Evolutionary conservation across 2,797 vertebrate species (phyloP).

Genomic region (Pseudochirops corinnae): DNA sequence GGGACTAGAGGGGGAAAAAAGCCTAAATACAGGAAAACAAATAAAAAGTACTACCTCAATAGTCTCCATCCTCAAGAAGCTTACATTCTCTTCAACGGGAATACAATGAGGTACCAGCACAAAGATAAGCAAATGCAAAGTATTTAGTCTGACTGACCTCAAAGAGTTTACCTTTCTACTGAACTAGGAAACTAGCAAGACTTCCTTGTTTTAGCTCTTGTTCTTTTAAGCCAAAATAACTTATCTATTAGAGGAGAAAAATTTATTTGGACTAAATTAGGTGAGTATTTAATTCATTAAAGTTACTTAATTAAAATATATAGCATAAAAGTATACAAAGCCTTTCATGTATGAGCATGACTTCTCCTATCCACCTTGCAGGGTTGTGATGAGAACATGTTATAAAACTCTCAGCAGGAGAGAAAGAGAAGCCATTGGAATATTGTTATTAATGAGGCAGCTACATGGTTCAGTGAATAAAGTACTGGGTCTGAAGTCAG

Average conservation of each 20-base stretch:
- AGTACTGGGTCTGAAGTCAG: neutral
- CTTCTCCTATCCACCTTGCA: neutral
- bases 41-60: neutral
- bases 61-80: neutral
- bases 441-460: neutral
- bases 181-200: neutral
- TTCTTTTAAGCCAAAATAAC: conserved; percentile 54
- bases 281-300: neutral
- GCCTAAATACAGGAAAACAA: neutral
- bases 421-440: neutral
- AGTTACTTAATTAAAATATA: neutral
- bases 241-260: conserved; percentile 46
- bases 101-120: neutral
- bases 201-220: neutral
- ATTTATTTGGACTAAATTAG: conserved; percentile 62
- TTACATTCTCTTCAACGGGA: neutral
- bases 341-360: neutral
- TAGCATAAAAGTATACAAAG: neutral
- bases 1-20: neutral
- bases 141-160: neutral
- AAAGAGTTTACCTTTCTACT: neutral
- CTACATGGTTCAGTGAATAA: neutral
- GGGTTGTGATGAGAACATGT: neutral
- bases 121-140: neutral
- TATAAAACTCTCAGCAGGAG: neutral